phyloP scores from a whole-genome alignment of 1,140 invertebrate genomes.

The Drosophila watanabei region DNA sequence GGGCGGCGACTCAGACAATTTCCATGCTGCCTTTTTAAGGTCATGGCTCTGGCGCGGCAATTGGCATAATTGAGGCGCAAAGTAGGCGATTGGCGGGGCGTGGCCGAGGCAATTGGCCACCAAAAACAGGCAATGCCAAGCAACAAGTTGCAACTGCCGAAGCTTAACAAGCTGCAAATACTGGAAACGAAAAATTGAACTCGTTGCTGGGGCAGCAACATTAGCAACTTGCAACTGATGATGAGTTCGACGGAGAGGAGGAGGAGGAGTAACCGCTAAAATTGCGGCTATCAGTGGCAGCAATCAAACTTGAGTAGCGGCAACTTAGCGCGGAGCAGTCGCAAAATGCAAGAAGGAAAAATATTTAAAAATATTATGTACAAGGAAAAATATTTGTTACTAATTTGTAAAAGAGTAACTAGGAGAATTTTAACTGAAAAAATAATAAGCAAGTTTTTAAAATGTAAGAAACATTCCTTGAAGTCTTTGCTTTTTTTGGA shows the following conservation, averaged over 20 bases:
- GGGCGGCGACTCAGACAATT: slow-evolving; percentile 67
- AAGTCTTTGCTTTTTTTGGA: too few species aligned
- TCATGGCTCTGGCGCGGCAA: slow-evolving; percentile 74
- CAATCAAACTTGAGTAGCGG: slow-evolving; percentile 32
- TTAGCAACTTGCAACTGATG: slow-evolving; percentile 18
- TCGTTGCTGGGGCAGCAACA: slow-evolving; percentile 32
- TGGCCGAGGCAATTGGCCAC: slow-evolving; percentile 52
- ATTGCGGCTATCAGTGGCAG: slow-evolving; percentile 23
- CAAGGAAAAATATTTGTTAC: neutral
- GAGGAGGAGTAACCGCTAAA: neutral
- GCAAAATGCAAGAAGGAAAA: neutral
- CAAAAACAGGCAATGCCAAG: slow-evolving; percentile 54
- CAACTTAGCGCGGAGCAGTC: slow-evolving; percentile 9
- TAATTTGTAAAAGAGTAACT: neutral
- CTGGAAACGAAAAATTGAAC: slow-evolving; percentile 6
- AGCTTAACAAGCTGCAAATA: slow-evolving; percentile 18
- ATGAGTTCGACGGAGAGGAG: slow-evolving; percentile 5
- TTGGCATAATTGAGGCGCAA: slow-evolving; percentile 83
- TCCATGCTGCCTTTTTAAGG: slow-evolving; percentile 83
- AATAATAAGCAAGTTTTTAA: neutral
- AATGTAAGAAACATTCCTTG: neutral
- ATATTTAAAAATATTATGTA: slow-evolving; percentile 6
- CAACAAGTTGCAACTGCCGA: slow-evolving; percentile 54
- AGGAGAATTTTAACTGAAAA: neutral
- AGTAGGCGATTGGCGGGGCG: slow-evolving; percentile 63